Percentiles rank a stretch among this genome's conserved stretches.
phyloP scores from a whole-genome alignment of 1,140 invertebrate genomes.

The Euglossa dilemma region DNA sequence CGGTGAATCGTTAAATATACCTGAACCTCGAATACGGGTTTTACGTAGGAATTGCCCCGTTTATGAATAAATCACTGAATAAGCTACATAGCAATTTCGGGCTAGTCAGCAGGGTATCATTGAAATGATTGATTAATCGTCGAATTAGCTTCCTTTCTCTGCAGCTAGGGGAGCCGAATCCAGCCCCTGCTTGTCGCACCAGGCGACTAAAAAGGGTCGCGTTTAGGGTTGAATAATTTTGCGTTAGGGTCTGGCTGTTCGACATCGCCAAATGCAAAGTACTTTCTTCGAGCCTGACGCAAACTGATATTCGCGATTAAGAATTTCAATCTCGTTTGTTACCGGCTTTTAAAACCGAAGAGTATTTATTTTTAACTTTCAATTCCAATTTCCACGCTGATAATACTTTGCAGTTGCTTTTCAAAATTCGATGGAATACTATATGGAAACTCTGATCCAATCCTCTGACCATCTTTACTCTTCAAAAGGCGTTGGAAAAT shows the following conservation, averaged over 20 bases:
- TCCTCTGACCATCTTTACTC: too few relatives aligned
- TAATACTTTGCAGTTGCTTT: too few relatives aligned
- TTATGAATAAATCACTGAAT: background rate
- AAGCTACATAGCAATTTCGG: background rate
- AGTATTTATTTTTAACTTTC: too few relatives aligned
- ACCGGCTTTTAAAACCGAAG: too few relatives aligned
- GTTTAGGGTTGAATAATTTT: conserved; percentile 30
- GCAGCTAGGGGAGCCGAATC: background rate
- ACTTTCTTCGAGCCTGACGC: background rate
- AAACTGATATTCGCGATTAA: background rate
- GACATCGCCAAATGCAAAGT: background rate
- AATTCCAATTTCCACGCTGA: too few relatives aligned
- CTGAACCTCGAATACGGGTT: too few relatives aligned
- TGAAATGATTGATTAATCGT: conserved; percentile 21
- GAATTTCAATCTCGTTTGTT: background rate
- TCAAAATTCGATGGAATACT: too few relatives aligned
- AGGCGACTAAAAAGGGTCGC: background rate
- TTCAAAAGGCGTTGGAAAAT: too few relatives aligned
- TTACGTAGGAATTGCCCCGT: background rate
- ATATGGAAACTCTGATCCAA: too few relatives aligned
- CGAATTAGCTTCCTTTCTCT: conserved; percentile 22
- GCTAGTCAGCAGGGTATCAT: background rate
- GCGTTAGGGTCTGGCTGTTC: background rate
- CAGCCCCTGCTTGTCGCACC: background rate
- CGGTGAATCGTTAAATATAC: too few relatives aligned